Evolutionary conservation across 2,888 invertebrate genomes (phyloP), one percentile per base, ranked within the genome.

Genomic region (Taenaris catops): DNA sequence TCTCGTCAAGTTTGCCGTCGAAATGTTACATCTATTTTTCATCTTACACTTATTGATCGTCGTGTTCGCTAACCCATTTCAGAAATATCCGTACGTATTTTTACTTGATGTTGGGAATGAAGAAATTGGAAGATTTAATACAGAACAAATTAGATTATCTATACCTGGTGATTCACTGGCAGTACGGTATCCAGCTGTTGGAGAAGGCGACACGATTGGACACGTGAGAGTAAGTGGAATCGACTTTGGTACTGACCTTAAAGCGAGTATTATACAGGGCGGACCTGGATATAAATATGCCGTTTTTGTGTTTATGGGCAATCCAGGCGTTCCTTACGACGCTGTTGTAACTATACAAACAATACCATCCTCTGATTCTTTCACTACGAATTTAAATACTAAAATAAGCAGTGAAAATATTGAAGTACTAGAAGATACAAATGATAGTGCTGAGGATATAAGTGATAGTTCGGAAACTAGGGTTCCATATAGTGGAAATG

Each of bases 261-360:
- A 81, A 59, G 78, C 81, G 0, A 76, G 61, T 37, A 74, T 86
- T 8, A 56, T 73, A 5, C 80, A 84, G 40, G 86, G 86, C 25
- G 86, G 86, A 8, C 86, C 86, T 49, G 86, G 84, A 25, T 80
- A 64, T 46, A 78, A 75, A 52, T 81, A 79, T 54, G 78, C 74
- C 2, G 75, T 83, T 1, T 41, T 86, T 23, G 70, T 75, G 43
- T 73, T 86, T 27, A 63, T 66, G 49, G 81, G 84, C 46, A 81
- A 81, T 23, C 49, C 61, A 49, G 74, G 67, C 6, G 60, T 62
- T 3, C 52, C 67, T 3, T 86, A 74, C 33, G 83, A 86, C 46
- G 74, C 75, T 9, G 72, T 83, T 2, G 49, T 86, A 25, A 80
- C 83, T 19, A 49, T 84, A 37, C 63, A 81, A 49, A 81, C 78